phyloP scores from a whole-genome alignment of 2,113 vertebrate genomes.

The Marcusenius ussheri region DNA sequence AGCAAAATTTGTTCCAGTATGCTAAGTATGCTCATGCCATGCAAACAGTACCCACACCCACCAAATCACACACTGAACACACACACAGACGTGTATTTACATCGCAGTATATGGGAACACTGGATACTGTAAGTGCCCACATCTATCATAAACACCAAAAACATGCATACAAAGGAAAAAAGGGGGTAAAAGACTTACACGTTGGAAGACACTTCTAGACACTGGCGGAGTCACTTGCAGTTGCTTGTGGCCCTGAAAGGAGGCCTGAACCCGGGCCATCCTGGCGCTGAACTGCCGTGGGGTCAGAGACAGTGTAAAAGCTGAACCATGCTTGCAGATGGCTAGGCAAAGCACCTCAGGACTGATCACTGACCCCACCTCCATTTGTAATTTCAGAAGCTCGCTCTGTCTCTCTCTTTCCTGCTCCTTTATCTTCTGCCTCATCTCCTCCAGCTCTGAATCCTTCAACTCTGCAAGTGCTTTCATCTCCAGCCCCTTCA shows the following conservation, averaged over 20 bases:
- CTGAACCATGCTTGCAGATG: not conserved
- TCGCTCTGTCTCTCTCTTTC: constrained; percentile 80
- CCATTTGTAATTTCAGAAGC: constrained; percentile 81
- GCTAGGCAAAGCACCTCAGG: not conserved
- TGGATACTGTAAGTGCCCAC: not conserved
- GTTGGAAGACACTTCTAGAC: not conserved
- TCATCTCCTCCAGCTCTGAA: constrained; percentile 67
- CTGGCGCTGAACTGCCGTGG: constrained; percentile 9
- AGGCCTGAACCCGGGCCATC: not conserved
- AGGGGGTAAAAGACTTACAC: not conserved
- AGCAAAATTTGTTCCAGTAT: not conserved
- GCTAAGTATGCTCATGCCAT: not conserved
- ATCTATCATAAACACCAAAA: not conserved
- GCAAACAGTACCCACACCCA: constrained; percentile 15
- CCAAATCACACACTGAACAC: not conserved
- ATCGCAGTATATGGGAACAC: not conserved
- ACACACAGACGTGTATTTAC: constrained; percentile 6
- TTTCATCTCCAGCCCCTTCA: constrained; percentile 64
- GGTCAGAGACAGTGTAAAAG: not conserved
- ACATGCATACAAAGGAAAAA: not conserved
- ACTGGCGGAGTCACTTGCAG: not conserved
- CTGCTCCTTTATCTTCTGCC: constrained; percentile 66
- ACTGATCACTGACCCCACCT: constrained; percentile 59
- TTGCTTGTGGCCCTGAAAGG: not conserved
- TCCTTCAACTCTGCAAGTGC: constrained; percentile 64